phyloP scores from a whole-genome alignment of 2,113 vertebrate genomes.

The Bambusicola thoracicus region DNA sequence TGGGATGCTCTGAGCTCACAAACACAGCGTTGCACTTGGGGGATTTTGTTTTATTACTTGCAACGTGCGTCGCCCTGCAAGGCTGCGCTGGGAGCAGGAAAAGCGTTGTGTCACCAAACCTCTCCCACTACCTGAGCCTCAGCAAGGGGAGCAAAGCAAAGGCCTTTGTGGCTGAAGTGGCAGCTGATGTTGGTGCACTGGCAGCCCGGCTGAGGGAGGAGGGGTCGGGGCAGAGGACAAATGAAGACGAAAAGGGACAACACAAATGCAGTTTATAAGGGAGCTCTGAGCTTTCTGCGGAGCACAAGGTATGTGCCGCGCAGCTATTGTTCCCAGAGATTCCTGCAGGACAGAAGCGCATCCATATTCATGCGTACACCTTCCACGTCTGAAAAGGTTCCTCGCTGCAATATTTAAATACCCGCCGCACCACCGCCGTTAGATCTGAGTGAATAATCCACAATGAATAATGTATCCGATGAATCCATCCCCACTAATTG shows the following conservation, averaged over 20 bases:
- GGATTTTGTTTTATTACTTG: neutral
- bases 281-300: neutral
- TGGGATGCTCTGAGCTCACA: neutral
- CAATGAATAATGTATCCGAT: constrained; percentile 62
- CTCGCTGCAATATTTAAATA: neutral
- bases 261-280: neutral
- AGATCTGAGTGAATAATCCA: constrained; percentile 51
- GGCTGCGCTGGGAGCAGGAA: neutral
- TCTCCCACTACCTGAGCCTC: neutral
- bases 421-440: neutral
- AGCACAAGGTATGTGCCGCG: neutral
- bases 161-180: neutral
- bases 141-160: neutral
- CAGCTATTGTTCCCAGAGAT: neutral
- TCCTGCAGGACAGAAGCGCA: constrained; percentile 26
- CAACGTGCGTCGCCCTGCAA: rapidly evolving
- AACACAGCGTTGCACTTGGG: neutral
- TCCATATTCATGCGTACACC: neutral
- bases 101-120: neutral
- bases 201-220: neutral
- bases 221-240: neutral
- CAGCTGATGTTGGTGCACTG: neutral
- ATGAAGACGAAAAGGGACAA: neutral
- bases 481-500: constrained; percentile 45
- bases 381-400: neutral